Evolutionary conservation across 2,113 vertebrate species (phyloP).

Genomic region (Alexandromys fortis): DNA sequence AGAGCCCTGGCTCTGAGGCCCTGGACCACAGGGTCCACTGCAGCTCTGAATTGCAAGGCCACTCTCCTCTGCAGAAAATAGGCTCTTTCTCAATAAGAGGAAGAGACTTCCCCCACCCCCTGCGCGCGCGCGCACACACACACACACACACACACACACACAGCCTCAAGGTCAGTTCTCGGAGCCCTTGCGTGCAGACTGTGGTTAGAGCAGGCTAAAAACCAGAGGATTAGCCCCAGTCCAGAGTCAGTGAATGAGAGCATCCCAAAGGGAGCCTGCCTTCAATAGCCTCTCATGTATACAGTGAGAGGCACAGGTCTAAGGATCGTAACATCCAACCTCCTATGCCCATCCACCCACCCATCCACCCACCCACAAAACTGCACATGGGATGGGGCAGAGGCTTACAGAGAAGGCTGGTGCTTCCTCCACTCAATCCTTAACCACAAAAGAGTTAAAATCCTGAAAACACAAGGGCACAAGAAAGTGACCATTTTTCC

Average conservation of each 20-base stretch:
- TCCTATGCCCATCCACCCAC: not conserved
- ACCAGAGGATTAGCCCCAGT: not conserved
- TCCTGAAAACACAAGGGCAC: not conserved
- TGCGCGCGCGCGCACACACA: no score
- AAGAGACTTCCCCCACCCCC: not conserved
- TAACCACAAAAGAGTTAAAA: not conserved
- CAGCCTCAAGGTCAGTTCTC: not conserved
- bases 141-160: not conserved
- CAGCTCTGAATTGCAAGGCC: not conserved
- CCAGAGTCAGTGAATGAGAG: not conserved
- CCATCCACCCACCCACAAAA: not conserved
- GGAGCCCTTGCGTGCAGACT: not conserved
- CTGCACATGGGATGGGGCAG: not conserved
- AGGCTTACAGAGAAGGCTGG: not conserved
- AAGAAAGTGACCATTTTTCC: not conserved
- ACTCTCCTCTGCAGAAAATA: not conserved
- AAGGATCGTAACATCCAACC: not conserved
- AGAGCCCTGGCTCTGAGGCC: not conserved
- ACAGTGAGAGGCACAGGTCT: not conserved
- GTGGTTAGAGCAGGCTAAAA: not conserved
- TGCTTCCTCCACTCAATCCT: slow-evolving; percentile 8
- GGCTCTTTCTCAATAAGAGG: slow-evolving; percentile 17
- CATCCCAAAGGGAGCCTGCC: not conserved
- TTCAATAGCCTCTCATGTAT: not conserved
- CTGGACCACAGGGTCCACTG: not conserved